These are phyloP conservation scores for Dryococelus australis DNA, from an alignment of 2,888 invertebrate species.

Conservation along the genomic window DNA sequence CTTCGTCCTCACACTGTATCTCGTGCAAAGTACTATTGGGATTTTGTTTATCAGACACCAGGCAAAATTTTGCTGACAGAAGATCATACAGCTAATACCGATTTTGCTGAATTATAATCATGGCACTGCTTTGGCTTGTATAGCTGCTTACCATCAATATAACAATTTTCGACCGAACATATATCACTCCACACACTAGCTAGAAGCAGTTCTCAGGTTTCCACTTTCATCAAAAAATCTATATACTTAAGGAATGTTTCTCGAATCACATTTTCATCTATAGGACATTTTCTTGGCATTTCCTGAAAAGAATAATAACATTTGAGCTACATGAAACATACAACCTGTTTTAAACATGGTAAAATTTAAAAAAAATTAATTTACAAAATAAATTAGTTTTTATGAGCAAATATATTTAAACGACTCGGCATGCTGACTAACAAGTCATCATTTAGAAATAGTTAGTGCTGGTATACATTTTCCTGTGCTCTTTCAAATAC, in stretches of 20 bases:
- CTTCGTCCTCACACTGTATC: background rate
- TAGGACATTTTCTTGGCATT: background rate
- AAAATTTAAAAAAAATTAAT: no score
- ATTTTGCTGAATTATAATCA: background rate
- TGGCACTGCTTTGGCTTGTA: background rate
- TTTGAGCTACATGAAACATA: no score
- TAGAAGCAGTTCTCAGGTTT: background rate
- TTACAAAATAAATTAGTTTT: no score
- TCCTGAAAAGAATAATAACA: no score
- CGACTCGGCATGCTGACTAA: no score
- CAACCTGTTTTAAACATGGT: no score
- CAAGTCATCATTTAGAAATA: no score
- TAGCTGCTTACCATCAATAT: background rate
- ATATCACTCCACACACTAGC: background rate
- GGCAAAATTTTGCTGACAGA: background rate
- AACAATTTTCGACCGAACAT: background rate
- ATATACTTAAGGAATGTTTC: background rate
- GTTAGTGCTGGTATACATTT: no score
- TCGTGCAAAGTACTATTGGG: background rate
- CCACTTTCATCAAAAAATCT: background rate
- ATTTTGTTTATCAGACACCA: background rate
- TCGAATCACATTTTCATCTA: background rate
- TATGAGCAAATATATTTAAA: no score
- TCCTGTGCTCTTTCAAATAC: no score
- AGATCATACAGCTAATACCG: background rate